A percentile compares a stretch with the other conserved stretches of the same genome.
These are phyloP conservation scores for Paraescarpia echinospica DNA, from an alignment of 1,140 invertebrate genomes.

Conservation along the genomic window DNA sequence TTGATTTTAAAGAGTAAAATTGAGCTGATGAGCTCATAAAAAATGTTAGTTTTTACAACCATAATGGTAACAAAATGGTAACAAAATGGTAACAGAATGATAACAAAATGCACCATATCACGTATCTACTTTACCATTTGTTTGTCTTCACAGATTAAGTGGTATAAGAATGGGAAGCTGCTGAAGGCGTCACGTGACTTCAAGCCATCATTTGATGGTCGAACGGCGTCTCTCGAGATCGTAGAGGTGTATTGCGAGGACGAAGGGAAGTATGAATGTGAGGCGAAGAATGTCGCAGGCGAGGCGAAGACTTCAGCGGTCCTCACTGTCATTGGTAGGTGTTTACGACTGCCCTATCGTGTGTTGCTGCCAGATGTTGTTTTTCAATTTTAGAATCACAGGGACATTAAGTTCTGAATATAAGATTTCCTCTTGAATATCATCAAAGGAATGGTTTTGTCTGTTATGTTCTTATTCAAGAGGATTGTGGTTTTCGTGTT, in stretches of 20 bases:
- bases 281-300: conserved; percentile 86
- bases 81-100: too few relatives aligned
- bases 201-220: conserved; percentile 19
- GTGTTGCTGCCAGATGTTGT: neutral
- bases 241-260: conserved; percentile 86
- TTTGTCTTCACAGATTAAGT: conserved; percentile 15
- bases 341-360: neutral
- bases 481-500: too few relatives aligned
- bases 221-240: conserved; percentile 61
- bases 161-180: conserved; percentile 21
- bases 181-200: conserved; percentile 23
- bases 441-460: neutral
- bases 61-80: too few relatives aligned
- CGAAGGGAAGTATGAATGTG: conserved; percentile 90
- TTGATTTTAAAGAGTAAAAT: too few relatives aligned
- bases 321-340: conserved; percentile 78
- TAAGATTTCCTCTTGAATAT: too few relatives aligned
- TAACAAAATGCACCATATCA: neutral
- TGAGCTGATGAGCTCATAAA: too few relatives aligned
- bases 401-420: too few relatives aligned
- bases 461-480: neutral
- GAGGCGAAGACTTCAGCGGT: conserved; percentile 89
- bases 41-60: too few relatives aligned
- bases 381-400: neutral
- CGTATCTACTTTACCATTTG: neutral